Conservation (phyloP, 2,797 vertebrate species). For the Nyctibius grandis region DNA sequence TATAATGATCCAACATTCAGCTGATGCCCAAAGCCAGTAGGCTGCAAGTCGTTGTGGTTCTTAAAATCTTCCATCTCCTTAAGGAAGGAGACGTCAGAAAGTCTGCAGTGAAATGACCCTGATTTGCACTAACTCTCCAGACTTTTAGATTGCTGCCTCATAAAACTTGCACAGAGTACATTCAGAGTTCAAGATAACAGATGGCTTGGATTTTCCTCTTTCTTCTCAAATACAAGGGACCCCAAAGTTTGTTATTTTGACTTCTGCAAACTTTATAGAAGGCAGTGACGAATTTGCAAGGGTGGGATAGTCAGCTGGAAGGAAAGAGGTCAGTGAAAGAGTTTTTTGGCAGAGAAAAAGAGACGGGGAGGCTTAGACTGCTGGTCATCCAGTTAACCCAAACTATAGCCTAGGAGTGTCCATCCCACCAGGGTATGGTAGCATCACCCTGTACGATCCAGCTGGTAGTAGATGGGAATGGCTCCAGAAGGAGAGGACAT, state of each 20-base stretch:
- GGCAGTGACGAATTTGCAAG: background rate
- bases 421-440: background rate
- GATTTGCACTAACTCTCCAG: background rate
- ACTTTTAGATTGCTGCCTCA: background rate
- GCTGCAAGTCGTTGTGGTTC: background rate
- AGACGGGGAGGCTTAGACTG: background rate
- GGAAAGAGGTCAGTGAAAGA: background rate
- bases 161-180: background rate
- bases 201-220: background rate
- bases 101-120: background rate
- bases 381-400: background rate
- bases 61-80: background rate
- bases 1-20: background rate
- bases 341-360: background rate
- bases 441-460: accelerated
- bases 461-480: background rate
- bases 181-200: background rate
- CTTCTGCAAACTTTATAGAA: background rate
- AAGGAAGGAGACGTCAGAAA: background rate
- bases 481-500: background rate
- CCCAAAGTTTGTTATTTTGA: background rate
- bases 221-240: background rate
- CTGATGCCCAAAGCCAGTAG: background rate
- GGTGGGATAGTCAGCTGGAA: background rate
- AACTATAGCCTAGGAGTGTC: too few relatives aligned